These are phyloP conservation scores for Micronycteris hirsuta DNA, from an alignment of 2,113 vertebrate genomes.

Conservation along the genomic window DNA sequence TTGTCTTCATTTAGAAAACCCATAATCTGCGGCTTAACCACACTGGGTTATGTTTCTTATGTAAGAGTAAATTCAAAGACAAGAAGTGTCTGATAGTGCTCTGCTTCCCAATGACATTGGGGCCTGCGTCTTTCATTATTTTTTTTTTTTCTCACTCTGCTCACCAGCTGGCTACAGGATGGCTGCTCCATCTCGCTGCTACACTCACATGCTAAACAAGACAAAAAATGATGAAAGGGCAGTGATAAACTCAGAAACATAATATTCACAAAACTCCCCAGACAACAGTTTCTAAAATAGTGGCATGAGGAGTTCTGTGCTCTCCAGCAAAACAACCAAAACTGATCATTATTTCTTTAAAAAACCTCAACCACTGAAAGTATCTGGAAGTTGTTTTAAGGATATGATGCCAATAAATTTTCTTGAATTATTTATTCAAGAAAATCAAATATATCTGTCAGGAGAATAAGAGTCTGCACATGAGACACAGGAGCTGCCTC, in stretches of 20 bases:
- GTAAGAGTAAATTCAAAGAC: background rate
- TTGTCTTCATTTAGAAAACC: constrained; percentile 2
- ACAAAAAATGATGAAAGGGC: background rate
- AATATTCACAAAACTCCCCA: background rate
- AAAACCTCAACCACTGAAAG: background rate
- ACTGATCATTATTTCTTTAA: background rate
- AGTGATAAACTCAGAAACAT: background rate
- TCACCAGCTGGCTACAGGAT: background rate
- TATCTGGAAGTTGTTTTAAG: background rate
- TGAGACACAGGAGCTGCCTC: too few relatives aligned
- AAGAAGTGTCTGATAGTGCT: background rate
- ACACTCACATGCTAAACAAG: background rate
- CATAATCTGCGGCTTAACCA: background rate
- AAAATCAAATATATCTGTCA: background rate
- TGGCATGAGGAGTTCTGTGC: background rate
- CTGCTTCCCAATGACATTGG: background rate
- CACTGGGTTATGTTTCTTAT: background rate
- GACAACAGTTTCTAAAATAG: background rate
- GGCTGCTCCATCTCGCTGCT: background rate
- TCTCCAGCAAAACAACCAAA: background rate
- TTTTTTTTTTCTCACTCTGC: background rate
- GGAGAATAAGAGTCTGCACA: background rate
- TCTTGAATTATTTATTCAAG: background rate
- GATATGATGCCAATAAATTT: background rate
- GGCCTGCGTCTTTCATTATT: background rate